phyloP scores from a whole-genome alignment of 37 sponge, comb jelly and placozoan species.

The Crambe crambe region DNA sequence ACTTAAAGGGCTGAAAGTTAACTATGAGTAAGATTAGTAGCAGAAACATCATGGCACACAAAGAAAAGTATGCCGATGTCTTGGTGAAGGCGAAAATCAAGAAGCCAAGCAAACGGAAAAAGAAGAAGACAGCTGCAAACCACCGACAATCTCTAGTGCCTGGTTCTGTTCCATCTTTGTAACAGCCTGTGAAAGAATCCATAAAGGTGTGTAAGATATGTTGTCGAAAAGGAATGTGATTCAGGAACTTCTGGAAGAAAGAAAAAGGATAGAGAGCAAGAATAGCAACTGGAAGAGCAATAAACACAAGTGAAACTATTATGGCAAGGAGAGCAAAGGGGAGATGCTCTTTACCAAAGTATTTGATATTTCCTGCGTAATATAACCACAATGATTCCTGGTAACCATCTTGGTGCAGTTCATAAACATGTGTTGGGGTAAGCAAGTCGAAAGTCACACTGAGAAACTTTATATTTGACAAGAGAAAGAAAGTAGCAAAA shows the following conservation, averaged over 20 bases:
- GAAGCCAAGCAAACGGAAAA: not conserved
- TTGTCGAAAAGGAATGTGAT: not conserved
- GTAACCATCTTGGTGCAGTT: not conserved
- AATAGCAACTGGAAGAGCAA: constrained; percentile 14
- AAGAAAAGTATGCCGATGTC: not conserved
- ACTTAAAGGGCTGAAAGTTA: not conserved
- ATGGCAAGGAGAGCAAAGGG: constrained; percentile 28
- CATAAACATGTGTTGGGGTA: constrained; percentile 8
- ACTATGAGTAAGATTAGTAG: not conserved
- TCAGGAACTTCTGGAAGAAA: constrained; percentile 19
- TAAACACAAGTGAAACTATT: constrained; percentile 17
- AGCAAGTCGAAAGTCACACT: constrained; percentile 32
- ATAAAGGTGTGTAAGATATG: not conserved
- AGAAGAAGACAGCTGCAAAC: constrained; percentile 19
- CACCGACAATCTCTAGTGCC: constrained; percentile 29
- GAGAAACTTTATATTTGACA: constrained; percentile 32
- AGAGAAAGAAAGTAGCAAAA: constrained; percentile 39
- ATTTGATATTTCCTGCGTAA: constrained; percentile 18
- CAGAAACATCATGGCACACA: not conserved
- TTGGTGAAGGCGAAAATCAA: not conserved
- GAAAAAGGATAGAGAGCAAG: constrained; percentile 1
- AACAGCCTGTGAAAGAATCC: constrained; percentile 23
- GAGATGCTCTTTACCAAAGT: constrained; percentile 15
- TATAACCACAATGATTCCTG: constrained; percentile 6
- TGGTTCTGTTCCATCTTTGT: constrained; percentile 29